These are phyloP conservation scores for Danio kyathit DNA, from an alignment of 2,797 vertebrate genomes.

Conservation along the genomic window DNA sequence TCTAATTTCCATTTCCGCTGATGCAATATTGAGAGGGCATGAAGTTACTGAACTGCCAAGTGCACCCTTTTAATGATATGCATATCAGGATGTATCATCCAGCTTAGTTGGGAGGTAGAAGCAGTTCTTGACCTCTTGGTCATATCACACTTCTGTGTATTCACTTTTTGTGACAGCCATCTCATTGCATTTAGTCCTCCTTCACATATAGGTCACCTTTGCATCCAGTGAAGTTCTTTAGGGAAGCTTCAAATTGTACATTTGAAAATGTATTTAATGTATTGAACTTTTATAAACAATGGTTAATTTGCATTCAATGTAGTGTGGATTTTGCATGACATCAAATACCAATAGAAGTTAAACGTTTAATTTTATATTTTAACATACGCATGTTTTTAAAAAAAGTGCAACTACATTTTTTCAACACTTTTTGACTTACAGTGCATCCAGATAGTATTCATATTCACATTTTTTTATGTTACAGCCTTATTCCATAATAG, in stretches of 20 bases:
- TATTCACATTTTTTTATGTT: too few relatives aligned
- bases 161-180: background rate
- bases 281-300: too few relatives aligned
- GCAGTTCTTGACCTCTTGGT: background rate
- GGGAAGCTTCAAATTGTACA: too few relatives aligned
- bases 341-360: background rate
- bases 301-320: too few relatives aligned
- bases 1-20: background rate
- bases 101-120: background rate
- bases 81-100: background rate
- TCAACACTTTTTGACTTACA: too few relatives aligned
- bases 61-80: background rate
- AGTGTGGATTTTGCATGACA: background rate
- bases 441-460: too few relatives aligned
- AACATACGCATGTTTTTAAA: too few relatives aligned
- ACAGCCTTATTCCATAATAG: too few relatives aligned
- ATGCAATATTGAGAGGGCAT: background rate
- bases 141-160: background rate
- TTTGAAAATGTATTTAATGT: too few relatives aligned
- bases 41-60: background rate
- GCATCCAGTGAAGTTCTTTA: background rate
- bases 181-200: background rate
- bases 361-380: too few relatives aligned
- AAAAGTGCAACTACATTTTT: too few relatives aligned
- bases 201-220: background rate